phyloP scores from a whole-genome alignment of 2,888 invertebrate genomes.

The Lasioglossum leucozonium region DNA sequence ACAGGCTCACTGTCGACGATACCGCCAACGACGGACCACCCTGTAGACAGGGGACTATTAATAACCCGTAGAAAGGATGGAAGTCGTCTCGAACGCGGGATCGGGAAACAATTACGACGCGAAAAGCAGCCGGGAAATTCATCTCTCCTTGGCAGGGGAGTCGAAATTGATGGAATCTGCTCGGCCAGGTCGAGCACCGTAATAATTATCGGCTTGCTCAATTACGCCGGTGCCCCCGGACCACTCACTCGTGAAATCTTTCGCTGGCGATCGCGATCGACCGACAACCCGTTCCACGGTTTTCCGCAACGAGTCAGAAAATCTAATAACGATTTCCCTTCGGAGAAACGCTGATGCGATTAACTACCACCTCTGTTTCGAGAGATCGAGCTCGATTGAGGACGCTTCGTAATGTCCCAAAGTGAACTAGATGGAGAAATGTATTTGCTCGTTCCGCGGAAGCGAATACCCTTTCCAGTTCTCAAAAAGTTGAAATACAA shows the following conservation, averaged over 20 bases:
- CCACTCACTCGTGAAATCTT: slow-evolving; percentile 64
- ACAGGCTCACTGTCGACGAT: not conserved
- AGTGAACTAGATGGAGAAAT: not conserved
- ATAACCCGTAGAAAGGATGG: slow-evolving; percentile 34
- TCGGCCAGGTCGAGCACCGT: slow-evolving; percentile 51
- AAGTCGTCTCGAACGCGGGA: slow-evolving; percentile 25
- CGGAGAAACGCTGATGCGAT: slow-evolving; percentile 33
- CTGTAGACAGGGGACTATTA: slow-evolving; percentile 36
- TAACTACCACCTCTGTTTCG: slow-evolving; percentile 8
- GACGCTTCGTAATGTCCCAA: not conserved
- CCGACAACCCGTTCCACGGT: slow-evolving; percentile 16
- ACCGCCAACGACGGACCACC: not conserved
- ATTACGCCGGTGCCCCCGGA: slow-evolving; percentile 64
- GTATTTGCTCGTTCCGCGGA: not conserved
- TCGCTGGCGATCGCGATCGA: slow-evolving; percentile 45
- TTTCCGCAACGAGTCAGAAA: slow-evolving; percentile 23
- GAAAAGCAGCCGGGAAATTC: slow-evolving; percentile 50
- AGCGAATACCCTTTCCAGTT: not conserved
- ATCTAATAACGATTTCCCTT: slow-evolving; percentile 35
- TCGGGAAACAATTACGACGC: slow-evolving; percentile 50
- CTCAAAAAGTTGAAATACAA: not conserved
- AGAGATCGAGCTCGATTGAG: not conserved
- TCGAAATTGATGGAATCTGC: slow-evolving; percentile 63
- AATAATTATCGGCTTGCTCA: slow-evolving; percentile 74
- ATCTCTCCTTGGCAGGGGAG: slow-evolving; percentile 34